A percentile compares a stretch with the other conserved stretches of the same genome.
phyloP scores from a whole-genome alignment of 92 coral and sea anemone species.

The Zoanthus solanderi region DNA sequence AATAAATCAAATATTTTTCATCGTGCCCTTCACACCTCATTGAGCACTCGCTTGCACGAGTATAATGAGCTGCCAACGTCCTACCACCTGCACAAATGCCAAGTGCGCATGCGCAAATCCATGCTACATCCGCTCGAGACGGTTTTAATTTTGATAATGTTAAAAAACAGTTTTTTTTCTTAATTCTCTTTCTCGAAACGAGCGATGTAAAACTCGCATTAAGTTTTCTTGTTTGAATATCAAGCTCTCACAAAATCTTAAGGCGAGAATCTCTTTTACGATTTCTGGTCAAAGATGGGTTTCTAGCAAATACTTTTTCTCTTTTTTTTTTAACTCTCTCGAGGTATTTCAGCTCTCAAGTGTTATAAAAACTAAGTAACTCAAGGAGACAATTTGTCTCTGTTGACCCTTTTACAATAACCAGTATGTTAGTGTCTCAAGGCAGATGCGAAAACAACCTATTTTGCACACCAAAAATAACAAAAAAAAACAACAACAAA shows the following conservation, averaged over 20 bases:
- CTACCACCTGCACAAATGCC: slow-evolving; percentile 81
- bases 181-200: not conserved
- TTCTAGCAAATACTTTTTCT: slow-evolving; percentile 30
- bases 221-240: not conserved
- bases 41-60: slow-evolving; percentile 76
- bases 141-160: slow-evolving; percentile 60
- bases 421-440: slow-evolving; percentile 7
- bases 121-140: slow-evolving; percentile 74
- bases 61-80: slow-evolving; percentile 84
- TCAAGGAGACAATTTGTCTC: slow-evolving; percentile 47
- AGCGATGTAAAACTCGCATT: not conserved
- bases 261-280: not conserved
- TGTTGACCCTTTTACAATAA: slow-evolving; percentile 32
- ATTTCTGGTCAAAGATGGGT: not conserved
- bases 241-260: not conserved
- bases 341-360: slow-evolving; percentile 35
- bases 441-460: slow-evolving; percentile 44
- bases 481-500: too few relatives aligned
- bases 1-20: slow-evolving; percentile 99
- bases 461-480: not conserved
- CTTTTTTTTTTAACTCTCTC: slow-evolving; percentile 19
- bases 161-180: not conserved
- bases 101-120: slow-evolving; percentile 75
- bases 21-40: slow-evolving; percentile 97
- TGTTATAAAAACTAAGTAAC: slow-evolving; percentile 13